Base-by-base conservation (phyloP, 2,113 vertebrate genomes). In the Aviceda subcristata region DNA sequence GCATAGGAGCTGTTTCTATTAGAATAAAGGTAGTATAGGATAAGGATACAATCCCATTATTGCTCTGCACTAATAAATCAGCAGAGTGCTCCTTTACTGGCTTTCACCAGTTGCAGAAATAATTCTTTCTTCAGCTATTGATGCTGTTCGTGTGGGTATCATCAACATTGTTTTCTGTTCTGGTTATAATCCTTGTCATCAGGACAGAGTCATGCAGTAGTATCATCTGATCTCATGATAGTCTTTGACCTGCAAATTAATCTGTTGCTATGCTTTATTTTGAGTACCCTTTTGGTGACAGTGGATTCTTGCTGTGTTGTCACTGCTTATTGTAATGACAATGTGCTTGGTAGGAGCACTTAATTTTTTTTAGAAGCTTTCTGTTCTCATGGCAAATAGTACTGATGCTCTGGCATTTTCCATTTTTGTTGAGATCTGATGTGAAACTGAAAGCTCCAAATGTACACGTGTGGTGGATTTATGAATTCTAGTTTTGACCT, bases 391-490 rank as follows among this genome's bases (percentile, higher is more conserved):
- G 50, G 72, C 32, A 83, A 56, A 86, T 24, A 2, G 1, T 57
- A 66, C 18, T 19, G 59, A 43, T 81, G 32, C 43, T 82, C 24
- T 90, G 68, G 51, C 60, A 78, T 88, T 92, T 97, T 85, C 63
- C 9, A 1, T 57, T 96, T 68, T 71, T 75, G 13, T 39, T 50
- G 71, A 66, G 56, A 30, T 77, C 69, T 87, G 56, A 92, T 79
- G 69, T 97, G 84, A 91, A 96, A 85, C 83, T 68, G 75, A 95
- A 72, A 69, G 41, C 38, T 94, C 56, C 29, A 60, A 71, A 79
- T 66, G 56, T 81, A 34, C 24, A 7, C 56, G 10, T 16, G 29
- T 22, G 17, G 71, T 77, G 45, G 68, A 83, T 95, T 93, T 94
- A 94, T 77, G 71, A 57, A 73, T 87, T 87, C 34, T 62, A 23